Conservation (phyloP, 2,888 invertebrate genomes). For the Callinectes sapidus region DNA sequence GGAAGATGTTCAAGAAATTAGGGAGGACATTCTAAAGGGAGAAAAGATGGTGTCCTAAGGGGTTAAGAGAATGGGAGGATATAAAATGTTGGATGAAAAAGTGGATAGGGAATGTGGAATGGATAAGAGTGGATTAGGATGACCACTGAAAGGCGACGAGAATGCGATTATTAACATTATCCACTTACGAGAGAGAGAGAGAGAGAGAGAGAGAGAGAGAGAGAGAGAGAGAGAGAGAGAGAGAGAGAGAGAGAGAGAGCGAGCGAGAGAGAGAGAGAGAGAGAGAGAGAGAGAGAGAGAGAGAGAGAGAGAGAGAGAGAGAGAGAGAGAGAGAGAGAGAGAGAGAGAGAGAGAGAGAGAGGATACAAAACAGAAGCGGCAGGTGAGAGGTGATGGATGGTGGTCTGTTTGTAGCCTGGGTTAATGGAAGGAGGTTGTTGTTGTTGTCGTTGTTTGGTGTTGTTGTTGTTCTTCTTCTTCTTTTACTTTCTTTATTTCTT, state of each 20-base stretch:
- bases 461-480: too few species aligned
- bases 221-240: slow-evolving; percentile 21
- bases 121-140: background rate
- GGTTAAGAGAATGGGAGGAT: background rate
- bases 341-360: slow-evolving; percentile 25
- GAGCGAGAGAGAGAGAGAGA: slow-evolving; percentile 6
- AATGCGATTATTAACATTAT: slow-evolving; percentile 11
- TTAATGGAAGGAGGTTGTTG: background rate
- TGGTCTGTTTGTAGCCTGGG: slow-evolving; percentile 11
- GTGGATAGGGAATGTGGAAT: background rate
- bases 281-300: slow-evolving; percentile 22
- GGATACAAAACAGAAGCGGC: background rate
- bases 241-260: slow-evolving; percentile 14
- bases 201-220: slow-evolving; percentile 15
- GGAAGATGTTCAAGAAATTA: background rate
- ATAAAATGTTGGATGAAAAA: background rate
- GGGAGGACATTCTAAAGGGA: background rate
- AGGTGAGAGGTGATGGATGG: slow-evolving; percentile 15
- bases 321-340: slow-evolving; percentile 17
- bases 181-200: background rate
- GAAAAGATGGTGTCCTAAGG: background rate
- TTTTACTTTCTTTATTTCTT: too few species aligned
- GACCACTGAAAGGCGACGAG: background rate
- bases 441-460: background rate
- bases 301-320: slow-evolving; percentile 15